Evolutionary conservation across 2,888 invertebrate genomes (phyloP), one percentile per base, ranked within the genome.

Genomic region (Drosophila paracracens): DNA sequence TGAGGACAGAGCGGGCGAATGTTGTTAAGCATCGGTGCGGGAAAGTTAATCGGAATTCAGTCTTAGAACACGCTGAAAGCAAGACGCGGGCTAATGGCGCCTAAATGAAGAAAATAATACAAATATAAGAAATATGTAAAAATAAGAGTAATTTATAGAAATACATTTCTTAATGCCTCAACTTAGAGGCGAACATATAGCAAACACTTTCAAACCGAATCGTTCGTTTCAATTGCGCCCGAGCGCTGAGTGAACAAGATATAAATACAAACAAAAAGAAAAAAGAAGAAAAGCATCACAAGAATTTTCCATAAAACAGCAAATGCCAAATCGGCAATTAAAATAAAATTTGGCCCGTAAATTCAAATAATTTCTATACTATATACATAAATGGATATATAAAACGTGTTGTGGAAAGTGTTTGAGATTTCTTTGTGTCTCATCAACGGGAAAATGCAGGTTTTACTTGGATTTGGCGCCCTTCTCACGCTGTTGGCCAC

Each of bases 381-480:
- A n/a, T n/a, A n/a, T 18, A 27, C n/a, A 25, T 27, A n/a, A 33
- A 27, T 21, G 43, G 48, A 52, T 62, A 53, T 56, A 27, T 56
- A 48, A 52, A 62, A 53, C 33, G 57, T 57, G 43, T 53, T 58
- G 36, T 40, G 54, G n/a, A 51, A 61, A 59, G 52, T 61, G 50
- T 64, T 64, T 56, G 63, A 11, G 29, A 56, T 48, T 51, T 18
- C n/a, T 60, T 73, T 62, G 48, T 38, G 25, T 35, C 52, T 16
- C 40, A 50, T 27, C 46, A 51, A 11, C 63, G 16, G 43, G n/a
- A 72, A 62, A 71, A 81, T 81, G 90, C 90, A 87, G 51, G 82
- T 87, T 77, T 84, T 89, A 59, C 66, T 89, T 71, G 72, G 76
- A 48, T 67, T 75, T 71, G 71, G 61, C 68, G 59, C 70, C 31